A percentile compares a stretch with the other conserved stretches of the same genome.
These are phyloP conservation scores for Seriola dumerili DNA, from an alignment of 2,113 vertebrate genomes.

Conservation along the genomic window DNA sequence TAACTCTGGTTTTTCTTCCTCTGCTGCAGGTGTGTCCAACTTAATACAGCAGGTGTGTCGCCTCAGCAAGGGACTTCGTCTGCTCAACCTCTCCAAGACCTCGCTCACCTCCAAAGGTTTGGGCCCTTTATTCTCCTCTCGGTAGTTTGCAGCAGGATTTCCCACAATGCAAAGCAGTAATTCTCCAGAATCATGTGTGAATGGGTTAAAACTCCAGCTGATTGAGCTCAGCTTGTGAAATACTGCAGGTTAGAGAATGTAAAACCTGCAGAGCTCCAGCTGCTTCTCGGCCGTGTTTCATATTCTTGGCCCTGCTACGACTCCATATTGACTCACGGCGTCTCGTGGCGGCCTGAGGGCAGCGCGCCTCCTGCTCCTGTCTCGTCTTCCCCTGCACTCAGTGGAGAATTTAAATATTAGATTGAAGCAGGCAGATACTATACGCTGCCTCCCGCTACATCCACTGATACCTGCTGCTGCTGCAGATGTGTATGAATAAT, in stretches of 20 bases:
- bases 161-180: not conserved
- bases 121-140: not conserved
- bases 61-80: conserved; percentile 91
- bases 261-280: conserved; percentile 26
- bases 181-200: not conserved
- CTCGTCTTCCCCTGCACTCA: conserved; percentile 43
- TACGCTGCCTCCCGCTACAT: conserved; percentile 33
- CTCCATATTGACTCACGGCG: conserved; percentile 48
- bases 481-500: conserved; percentile 71
- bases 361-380: conserved; percentile 39
- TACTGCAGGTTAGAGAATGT: conserved; percentile 10
- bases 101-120: conserved; percentile 91
- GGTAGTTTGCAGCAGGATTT: not conserved
- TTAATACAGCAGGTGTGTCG: conserved; percentile 92
- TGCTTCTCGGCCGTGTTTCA: conserved; percentile 29
- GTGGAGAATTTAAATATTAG: conserved; percentile 72
- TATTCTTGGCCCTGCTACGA: conserved; percentile 6
- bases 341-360: conserved; percentile 39
- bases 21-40: conserved; percentile 72
- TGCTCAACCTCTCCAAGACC: conserved; percentile 93
- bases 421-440: conserved; percentile 47
- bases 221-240: conserved; percentile 10
- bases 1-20: not conserved
- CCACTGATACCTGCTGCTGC: conserved; percentile 53
- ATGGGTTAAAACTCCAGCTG: conserved; percentile 12